Evolutionary conservation across 2,797 vertebrate species (phyloP), one percentile per base, ranked within the genome.

Genomic region (Coranthus polyacanthus): DNA sequence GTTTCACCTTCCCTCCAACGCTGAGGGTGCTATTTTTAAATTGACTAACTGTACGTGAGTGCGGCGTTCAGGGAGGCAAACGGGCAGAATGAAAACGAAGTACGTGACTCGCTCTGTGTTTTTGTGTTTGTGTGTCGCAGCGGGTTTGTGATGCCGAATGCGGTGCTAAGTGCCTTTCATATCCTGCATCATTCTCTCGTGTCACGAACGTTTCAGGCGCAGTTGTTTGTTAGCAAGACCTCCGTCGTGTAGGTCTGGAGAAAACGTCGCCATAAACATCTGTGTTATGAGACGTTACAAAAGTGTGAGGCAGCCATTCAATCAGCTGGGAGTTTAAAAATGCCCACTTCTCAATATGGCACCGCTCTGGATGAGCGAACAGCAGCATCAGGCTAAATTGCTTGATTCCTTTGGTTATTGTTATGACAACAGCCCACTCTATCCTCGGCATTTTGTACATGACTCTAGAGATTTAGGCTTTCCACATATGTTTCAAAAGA

Each of bases 1-100:
- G 45, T 65, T 58, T 65, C 38, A 49, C 69, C 61, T 75, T 74
- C 56, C 65, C 59, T 71, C 47, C 56, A 17, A 68, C 65, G 21
- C 54, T 0, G 22, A 60, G 0, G 32, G 37, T 44, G 63, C 79
- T 70, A 75, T 84, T 86, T 79, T 73, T 81, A 78, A 77, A 55
- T 0, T 8, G 17, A 47, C 51, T 36, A 21, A 79, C 54, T 59
- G 60, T 69, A 69, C 11, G 5, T 2, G 49, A 29, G 34, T 0
- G 15, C 10, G 34, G 51, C 15, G n/a, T 63, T 68, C 5, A 13
- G 45, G 21, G 29, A 26, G 13, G 36, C 13, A 50, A 41, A 21
- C 29, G 21, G 15, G 45, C 41, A 7, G 54, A 53, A 56, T 39
- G 16, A n/a, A 39, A 46, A 37, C 34, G 36, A 57, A 50, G 46